Evolutionary conservation across 2,888 invertebrate species (phyloP), one percentile per base, ranked within the genome.

Genomic region (Lingula anatina): DNA sequence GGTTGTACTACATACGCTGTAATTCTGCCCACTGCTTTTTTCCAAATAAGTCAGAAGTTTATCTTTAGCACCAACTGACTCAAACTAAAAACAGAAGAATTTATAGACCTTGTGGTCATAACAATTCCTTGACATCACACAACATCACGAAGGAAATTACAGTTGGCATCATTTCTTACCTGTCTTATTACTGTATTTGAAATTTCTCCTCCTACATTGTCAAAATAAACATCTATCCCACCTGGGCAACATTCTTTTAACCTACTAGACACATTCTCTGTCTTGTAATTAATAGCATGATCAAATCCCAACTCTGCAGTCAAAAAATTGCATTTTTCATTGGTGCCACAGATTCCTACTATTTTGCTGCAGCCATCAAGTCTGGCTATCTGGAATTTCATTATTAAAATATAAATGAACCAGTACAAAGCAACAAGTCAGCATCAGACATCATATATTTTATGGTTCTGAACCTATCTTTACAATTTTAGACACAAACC

Each of bases 181-280:
- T 68, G 65, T 27, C 56, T 52, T 41, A 78, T 76, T n/a, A 78
- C 74, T 4, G 52, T 56, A 53, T 77, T 66, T 51, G 73, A 76
- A 18, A 76, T 63, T 9, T 60, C 59, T 1, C 78, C 78, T 2
- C 77, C 78, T 25, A 77, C 77, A 64, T 78, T 78, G 57, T 78
- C 78, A 66, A 77, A 78, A 56, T 78, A 78, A 15, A 70, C 62
- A 59, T 77, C 66, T 2, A 78, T 60, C 12, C 77, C 77, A 37
- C 64, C 54, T 25, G 75, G 72, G 51, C 76, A 76, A 2, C 56
- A 18, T 31, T 62, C 55, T 21, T 51, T 51, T 44, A 78, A 48
- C 37, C 58, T 57, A 3, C 62, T 57, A 15, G 52, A 42, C 2
- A 78, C 60, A 46, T 71, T 53, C 20, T 71, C 68, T 5, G 61